Percentiles rank a stretch among this genome's conserved stretches.
These are phyloP conservation scores for Probosciger aterrimus DNA, from an alignment of 2,113 vertebrate species.

Conservation along the genomic window DNA sequence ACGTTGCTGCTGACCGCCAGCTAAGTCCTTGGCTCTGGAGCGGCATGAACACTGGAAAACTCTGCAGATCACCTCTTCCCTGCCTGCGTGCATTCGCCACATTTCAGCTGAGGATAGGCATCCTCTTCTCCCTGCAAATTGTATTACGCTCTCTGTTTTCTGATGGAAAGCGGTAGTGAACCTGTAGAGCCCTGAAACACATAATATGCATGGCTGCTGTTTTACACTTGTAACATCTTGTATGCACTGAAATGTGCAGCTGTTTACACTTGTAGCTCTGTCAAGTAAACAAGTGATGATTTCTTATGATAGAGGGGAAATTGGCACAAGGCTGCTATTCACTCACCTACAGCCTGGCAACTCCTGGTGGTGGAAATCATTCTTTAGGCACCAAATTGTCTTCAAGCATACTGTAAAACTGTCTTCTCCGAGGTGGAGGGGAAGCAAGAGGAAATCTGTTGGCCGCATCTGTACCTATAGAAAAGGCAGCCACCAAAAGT, in stretches of 20 bases:
- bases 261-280: constrained; percentile 65
- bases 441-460: background rate
- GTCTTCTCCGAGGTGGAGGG: background rate
- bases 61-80: background rate
- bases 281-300: constrained; percentile 62
- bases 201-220: constrained; percentile 42
- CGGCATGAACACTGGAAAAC: background rate
- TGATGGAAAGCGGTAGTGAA: background rate
- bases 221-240: constrained; percentile 64
- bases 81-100: rapidly evolving
- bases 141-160: background rate
- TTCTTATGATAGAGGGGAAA: constrained; percentile 48
- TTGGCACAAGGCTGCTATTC: constrained; percentile 2
- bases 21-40: constrained; percentile 16
- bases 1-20: background rate
- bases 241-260: constrained; percentile 45
- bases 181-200: constrained; percentile 31
- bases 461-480: background rate
- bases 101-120: background rate
- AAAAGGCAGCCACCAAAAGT: background rate
- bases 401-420: background rate
- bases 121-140: background rate
- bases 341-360: constrained; percentile 33
- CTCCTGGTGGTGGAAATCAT: constrained; percentile 44
- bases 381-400: constrained; percentile 9